These are phyloP conservation scores for Herpetotheres cachinnans DNA, from an alignment of 2,113 vertebrate genomes.

Conservation along the genomic window DNA sequence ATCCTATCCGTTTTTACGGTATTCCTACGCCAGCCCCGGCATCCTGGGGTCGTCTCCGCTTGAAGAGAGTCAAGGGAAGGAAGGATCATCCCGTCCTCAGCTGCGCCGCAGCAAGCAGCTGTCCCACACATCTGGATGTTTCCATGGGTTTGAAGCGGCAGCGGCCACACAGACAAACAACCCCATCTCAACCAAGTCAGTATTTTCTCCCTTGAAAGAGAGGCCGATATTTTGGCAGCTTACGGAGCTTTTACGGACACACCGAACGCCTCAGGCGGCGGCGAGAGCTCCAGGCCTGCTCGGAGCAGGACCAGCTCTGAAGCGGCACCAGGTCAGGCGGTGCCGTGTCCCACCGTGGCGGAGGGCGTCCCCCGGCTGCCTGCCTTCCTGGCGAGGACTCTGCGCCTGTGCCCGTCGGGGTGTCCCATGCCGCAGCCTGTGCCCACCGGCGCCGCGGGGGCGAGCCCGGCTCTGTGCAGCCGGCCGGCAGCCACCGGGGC, in stretches of 20 bases:
- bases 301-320: not conserved
- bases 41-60: not conserved
- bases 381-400: not conserved
- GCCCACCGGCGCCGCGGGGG: too few species aligned
- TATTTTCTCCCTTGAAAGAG: not conserved
- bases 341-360: fast-evolving
- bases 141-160: not conserved
- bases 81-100: not conserved
- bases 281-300: not conserved
- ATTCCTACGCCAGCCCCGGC: not conserved
- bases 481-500: not conserved
- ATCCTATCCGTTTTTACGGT: too few species aligned
- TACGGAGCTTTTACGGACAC: fast-evolving
- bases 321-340: not conserved
- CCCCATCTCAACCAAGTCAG: not conserved
- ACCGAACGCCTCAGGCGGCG: not conserved
- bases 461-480: not conserved
- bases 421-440: not conserved
- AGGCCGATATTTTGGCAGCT: not conserved
- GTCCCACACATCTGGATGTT: not conserved
- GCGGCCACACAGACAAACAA: not conserved
- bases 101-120: not conserved
- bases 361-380: fast-evolving
- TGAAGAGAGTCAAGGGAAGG: too few species aligned
- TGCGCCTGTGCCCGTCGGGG: not conserved